Percentiles rank a stretch among this genome's conserved stretches.
phyloP scores from a whole-genome alignment of 1,140 invertebrate species.

The Drosophila trapezifrons region DNA sequence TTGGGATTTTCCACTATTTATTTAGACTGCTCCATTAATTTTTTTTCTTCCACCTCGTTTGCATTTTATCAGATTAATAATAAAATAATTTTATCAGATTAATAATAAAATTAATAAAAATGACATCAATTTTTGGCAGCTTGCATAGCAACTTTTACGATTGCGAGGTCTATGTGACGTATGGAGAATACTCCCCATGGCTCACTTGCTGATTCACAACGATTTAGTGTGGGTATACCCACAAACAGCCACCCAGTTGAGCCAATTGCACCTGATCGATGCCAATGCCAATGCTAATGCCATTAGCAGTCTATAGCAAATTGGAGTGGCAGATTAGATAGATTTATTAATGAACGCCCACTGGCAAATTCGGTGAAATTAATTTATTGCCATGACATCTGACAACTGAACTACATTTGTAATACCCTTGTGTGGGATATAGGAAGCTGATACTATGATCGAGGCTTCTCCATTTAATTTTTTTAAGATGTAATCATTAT shows the following conservation, averaged over 20 bases:
- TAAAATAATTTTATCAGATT: too few relatives aligned
- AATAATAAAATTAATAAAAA: too few relatives aligned
- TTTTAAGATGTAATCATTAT: background rate
- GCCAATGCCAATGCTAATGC: conserved; percentile 43
- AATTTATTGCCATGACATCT: background rate
- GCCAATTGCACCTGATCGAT: conserved; percentile 37
- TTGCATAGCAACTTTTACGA: conserved; percentile 25
- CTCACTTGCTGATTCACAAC: conserved; percentile 31
- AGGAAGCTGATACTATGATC: background rate
- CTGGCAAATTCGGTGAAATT: background rate
- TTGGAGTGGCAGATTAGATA: conserved; percentile 41
- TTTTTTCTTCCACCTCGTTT: background rate
- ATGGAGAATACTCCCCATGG: conserved; percentile 56
- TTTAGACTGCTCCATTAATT: too few relatives aligned
- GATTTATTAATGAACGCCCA: conserved; percentile 29
- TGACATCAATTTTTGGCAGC: conserved; percentile 38
- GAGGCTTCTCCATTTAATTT: background rate
- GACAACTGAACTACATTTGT: background rate
- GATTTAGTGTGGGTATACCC: conserved; percentile 16
- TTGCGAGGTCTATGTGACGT: conserved; percentile 66
- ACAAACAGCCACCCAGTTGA: conserved; percentile 5
- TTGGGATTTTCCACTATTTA: too few relatives aligned
- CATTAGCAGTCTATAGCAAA: conserved; percentile 5
- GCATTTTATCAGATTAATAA: too few relatives aligned
- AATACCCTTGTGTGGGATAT: background rate